Conservation (phyloP, 2,888 invertebrate genomes). For the Ophraella communa region DNA sequence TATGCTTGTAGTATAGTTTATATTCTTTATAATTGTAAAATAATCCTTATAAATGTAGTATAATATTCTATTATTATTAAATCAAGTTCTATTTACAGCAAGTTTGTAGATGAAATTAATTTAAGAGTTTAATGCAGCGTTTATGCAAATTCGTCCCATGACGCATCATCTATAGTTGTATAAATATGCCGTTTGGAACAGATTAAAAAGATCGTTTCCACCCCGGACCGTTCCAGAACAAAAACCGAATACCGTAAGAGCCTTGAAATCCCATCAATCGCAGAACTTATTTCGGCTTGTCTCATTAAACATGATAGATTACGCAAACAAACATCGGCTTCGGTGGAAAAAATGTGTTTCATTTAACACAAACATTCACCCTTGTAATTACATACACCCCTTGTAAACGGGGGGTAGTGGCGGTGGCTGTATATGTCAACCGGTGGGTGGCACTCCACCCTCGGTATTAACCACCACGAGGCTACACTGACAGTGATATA, state of each 20-base stretch:
- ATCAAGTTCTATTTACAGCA: no score
- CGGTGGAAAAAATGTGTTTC: conserved; percentile 34
- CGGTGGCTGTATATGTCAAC: conserved; percentile 14
- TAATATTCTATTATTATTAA: no score
- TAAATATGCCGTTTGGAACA: neutral
- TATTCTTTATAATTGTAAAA: no score
- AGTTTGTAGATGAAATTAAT: no score
- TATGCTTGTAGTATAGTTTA: no score
- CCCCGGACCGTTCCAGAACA: neutral
- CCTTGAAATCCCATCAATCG: conserved; percentile 28
- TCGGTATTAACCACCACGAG: conserved; percentile 41
- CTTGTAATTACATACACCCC: conserved; percentile 37
- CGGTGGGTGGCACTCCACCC: conserved; percentile 44
- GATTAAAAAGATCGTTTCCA: conserved; percentile 6
- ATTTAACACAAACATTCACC: conserved; percentile 35
- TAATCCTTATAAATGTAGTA: no score
- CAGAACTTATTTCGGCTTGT: conserved; percentile 26
- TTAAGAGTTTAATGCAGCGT: no score
- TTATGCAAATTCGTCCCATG: neutral
- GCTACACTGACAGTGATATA: conserved; percentile 55
- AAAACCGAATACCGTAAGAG: conserved; percentile 26
- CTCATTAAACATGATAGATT: conserved; percentile 39
- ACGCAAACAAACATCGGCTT: conserved; percentile 31
- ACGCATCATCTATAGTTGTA: neutral
- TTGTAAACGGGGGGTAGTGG: conserved; percentile 25